Evolutionary conservation across 2,888 invertebrate species (phyloP).

Genomic region (Callosobruchus maculatus): DNA sequence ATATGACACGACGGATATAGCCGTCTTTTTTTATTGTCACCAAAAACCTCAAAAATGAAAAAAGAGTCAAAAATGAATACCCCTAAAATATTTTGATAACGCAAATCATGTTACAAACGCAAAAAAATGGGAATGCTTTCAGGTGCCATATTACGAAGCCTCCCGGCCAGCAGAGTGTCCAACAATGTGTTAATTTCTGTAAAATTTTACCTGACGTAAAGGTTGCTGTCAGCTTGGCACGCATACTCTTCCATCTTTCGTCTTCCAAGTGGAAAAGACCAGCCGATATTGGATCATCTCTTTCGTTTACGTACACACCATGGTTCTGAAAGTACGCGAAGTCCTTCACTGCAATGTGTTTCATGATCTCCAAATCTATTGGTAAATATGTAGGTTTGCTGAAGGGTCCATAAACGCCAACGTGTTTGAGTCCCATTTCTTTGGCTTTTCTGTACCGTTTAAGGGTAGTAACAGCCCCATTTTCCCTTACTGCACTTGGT

Average conservation of each 20-base stretch:
- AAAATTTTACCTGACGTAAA: slow-evolving; percentile 54
- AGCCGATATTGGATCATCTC: not conserved
- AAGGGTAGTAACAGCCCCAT: not conserved
- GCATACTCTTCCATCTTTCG: slow-evolving; percentile 33
- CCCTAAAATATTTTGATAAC: too few relatives aligned
- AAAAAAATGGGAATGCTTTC: too few relatives aligned
- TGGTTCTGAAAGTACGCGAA: not conserved
- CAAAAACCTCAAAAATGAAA: too few relatives aligned
- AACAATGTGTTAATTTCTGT: too few relatives aligned
- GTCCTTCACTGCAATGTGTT: not conserved
- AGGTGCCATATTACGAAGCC: too few relatives aligned
- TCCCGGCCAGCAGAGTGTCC: too few relatives aligned
- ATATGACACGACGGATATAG: too few relatives aligned
- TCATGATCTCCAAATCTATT: slow-evolving; percentile 1
- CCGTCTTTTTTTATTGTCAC: too few relatives aligned
- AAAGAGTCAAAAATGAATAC: too few relatives aligned
- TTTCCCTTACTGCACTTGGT: not conserved
- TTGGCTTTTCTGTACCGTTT: not conserved
- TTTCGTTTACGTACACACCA: not conserved
- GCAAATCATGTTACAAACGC: too few relatives aligned
- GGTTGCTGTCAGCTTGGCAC: slow-evolving; percentile 60
- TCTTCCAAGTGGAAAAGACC: not conserved
- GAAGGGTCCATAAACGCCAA: not conserved
- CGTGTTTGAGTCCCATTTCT: not conserved
- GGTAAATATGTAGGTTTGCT: not conserved